phyloP scores from a whole-genome alignment of 2,888 invertebrate genomes.

The Ornithoptera priamus region DNA sequence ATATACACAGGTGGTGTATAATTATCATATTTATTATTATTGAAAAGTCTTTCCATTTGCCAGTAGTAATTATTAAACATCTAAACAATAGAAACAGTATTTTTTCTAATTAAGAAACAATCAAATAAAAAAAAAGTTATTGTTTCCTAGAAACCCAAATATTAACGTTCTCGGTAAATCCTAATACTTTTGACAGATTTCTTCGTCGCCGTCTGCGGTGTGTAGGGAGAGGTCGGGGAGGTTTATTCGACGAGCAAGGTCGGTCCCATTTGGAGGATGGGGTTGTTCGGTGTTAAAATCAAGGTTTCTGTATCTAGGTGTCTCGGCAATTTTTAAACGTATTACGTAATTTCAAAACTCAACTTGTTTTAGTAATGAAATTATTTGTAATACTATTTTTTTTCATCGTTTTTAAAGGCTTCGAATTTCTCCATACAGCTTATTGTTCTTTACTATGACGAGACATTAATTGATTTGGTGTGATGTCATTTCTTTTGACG shows the following conservation, averaged over 20 bases:
- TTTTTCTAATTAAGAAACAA: neutral
- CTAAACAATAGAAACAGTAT: neutral
- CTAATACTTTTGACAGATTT: constrained; percentile 22
- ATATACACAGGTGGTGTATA: too few relatives aligned
- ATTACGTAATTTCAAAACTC: neutral
- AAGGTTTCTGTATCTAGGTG: constrained; percentile 2
- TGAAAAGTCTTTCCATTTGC: too few relatives aligned
- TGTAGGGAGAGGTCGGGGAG: constrained; percentile 11
- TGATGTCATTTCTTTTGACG: too few relatives aligned
- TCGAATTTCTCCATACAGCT: too few relatives aligned
- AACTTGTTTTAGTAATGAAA: neutral
- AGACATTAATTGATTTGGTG: too few relatives aligned
- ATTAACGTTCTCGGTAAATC: neutral
- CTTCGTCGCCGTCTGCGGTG: constrained; percentile 19
- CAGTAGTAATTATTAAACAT: neutral
- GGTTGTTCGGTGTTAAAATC: constrained; percentile 5
- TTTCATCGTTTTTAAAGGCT: too few relatives aligned
- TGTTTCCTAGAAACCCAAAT: constrained; percentile 6
- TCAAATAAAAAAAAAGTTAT: neutral
- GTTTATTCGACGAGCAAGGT: constrained; percentile 23
- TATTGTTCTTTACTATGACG: too few relatives aligned
- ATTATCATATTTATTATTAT: too few relatives aligned
- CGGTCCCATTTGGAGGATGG: constrained; percentile 10
- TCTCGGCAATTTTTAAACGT: neutral
- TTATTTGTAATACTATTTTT: neutral